Conservation (phyloP, 2,797 vertebrate species). For the Euphonia xanthogaster region DNA sequence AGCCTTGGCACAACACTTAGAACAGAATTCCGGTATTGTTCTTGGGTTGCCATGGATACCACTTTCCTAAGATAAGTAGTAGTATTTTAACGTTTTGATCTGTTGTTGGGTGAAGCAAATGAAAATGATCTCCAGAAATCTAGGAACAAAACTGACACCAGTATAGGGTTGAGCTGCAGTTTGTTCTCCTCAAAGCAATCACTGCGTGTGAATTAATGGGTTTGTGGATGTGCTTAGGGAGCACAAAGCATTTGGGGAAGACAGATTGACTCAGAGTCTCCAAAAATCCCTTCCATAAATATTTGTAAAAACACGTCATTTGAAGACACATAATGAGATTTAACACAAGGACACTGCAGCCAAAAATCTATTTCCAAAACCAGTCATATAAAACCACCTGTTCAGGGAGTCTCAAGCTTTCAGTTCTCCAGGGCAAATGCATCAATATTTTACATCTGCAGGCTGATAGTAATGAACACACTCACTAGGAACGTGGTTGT, state of each 20-base stretch:
- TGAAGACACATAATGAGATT: slow-evolving; percentile 30
- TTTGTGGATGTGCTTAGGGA: background rate
- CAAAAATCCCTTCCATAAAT: slow-evolving; percentile 28
- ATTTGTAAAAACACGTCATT: slow-evolving; percentile 24
- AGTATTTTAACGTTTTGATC: background rate
- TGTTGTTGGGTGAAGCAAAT: background rate
- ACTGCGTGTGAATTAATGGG: background rate
- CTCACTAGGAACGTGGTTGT: background rate
- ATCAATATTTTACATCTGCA: slow-evolving; percentile 40
- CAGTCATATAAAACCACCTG: background rate
- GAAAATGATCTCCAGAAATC: background rate
- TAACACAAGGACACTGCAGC: slow-evolving; percentile 4
- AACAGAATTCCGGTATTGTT: background rate
- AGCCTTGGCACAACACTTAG: background rate
- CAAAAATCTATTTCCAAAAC: slow-evolving; percentile 19
- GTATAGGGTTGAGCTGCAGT: background rate
- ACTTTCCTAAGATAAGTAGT: background rate
- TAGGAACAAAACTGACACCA: background rate
- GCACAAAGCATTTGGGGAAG: background rate
- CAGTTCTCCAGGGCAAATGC: slow-evolving; percentile 39
- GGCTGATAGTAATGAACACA: background rate
- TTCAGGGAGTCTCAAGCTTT: background rate
- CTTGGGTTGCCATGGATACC: background rate
- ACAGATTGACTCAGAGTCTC: background rate
- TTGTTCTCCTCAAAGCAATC: background rate